Base-by-base conservation (phyloP, 1,140 invertebrate species). In the Pseudomyrmex flavicornis region DNA sequence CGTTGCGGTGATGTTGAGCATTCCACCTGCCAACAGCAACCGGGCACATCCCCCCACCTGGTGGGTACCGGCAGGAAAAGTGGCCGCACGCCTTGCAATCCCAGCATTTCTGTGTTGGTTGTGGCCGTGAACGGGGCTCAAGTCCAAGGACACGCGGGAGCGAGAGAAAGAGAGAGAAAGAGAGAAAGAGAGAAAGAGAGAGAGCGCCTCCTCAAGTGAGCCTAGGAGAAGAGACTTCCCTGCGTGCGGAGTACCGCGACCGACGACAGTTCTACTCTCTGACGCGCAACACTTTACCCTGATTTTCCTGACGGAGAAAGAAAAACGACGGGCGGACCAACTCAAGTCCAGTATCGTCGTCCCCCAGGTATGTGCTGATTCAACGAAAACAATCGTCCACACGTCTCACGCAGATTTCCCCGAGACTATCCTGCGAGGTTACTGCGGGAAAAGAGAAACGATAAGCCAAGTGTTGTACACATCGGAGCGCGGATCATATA, bases 81-180 rank as follows among this genome's bases (percentile, higher is more conserved):
- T 94, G 91, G 91, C 90, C 88, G 92, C 88, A 92, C 91, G 89
- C 91, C 90, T 93, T 91, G 91, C 91, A 91, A 93, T 92, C 91
- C 89, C 90, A 92, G 93, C 92, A 93, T 93, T 93, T 93, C 92
- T 92, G 91, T 93, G 91, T 92, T 92, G 92, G 91, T 93, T 92
- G 92, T 92, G 93, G 91, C 92, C 93, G 91, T 93, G 93, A 94
- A 94, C 93, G 92, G 92, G 91, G 90, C 91, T 93, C 92, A 93
- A 94, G 93, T 93, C 92, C 93, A 94, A 94, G 93, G 93, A 93
- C 93, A 93, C 90, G 89, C 89, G 88, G 83, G 75, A 84, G 75
- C 89, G 82, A 85, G 85, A 85, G 62, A 85, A 66, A 82, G 46
- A 35, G 5, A 35, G 35, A 35, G 35, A 35, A 35, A 35, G 35